Evolutionary conservation across 2,888 invertebrate species (phyloP).

Genomic region (Tetragonisca angustula): DNA sequence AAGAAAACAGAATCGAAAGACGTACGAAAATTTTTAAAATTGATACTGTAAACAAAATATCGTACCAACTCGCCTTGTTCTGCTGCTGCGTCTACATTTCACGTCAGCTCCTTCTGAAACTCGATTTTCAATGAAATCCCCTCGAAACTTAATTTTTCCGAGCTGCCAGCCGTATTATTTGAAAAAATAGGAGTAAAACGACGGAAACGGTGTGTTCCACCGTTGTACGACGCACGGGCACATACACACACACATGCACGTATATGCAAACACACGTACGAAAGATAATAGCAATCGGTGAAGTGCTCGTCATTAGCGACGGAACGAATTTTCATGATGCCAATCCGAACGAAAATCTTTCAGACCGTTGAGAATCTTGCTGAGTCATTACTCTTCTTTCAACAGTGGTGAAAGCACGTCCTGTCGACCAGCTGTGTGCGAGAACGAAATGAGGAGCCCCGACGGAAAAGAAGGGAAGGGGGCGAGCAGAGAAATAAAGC

Average conservation of each 20-base stretch:
- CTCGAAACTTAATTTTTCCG: background rate
- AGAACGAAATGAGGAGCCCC: conserved; percentile 45
- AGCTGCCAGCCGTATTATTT: background rate
- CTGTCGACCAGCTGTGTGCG: conserved; percentile 33
- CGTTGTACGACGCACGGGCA: background rate
- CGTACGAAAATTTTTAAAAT: background rate
- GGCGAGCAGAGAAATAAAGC: background rate
- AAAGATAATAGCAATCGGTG: conserved; percentile 40
- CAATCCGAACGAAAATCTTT: conserved; percentile 58
- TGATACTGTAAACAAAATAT: background rate
- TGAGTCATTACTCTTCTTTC: conserved; percentile 61
- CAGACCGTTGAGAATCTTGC: conserved; percentile 39
- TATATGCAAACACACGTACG: background rate
- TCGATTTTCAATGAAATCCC: background rate
- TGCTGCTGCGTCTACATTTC: background rate
- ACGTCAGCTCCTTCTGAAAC: background rate
- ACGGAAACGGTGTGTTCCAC: background rate
- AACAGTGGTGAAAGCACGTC: conserved; percentile 48
- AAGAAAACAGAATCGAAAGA: background rate
- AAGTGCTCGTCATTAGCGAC: conserved; percentile 52
- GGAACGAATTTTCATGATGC: conserved; percentile 53
- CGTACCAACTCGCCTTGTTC: background rate
- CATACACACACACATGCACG: no score
- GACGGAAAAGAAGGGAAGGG: conserved; percentile 3
- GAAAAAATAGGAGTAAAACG: background rate